Evolutionary conservation across 2,888 invertebrate species (phyloP).

Genomic region (Sepioteuthis lessoniana): DNA sequence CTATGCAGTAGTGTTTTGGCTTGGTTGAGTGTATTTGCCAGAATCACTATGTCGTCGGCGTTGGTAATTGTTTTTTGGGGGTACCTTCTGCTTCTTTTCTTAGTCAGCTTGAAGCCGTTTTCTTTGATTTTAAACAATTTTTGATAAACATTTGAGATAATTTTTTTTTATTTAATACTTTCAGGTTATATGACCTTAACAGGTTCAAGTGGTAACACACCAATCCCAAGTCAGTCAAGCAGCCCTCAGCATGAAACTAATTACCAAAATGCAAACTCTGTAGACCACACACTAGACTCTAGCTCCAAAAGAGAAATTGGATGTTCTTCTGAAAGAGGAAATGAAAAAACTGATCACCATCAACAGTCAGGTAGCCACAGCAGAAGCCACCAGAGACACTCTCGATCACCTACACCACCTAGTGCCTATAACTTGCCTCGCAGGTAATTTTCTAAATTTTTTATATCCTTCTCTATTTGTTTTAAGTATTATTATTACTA

Average conservation of each 20-base stretch:
- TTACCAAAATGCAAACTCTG: neutral
- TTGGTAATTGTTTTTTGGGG: too few relatives aligned
- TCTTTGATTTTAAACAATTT: too few relatives aligned
- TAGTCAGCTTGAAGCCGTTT: too few relatives aligned
- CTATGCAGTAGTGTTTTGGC: too few relatives aligned
- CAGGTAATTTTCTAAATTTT: neutral
- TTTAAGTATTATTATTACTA: too few relatives aligned
- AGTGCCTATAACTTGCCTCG: neutral
- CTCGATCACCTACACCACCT: slow-evolving; percentile 61
- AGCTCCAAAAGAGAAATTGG: neutral
- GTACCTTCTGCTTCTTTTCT: too few relatives aligned
- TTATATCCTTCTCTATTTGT: neutral
- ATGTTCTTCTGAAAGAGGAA: neutral
- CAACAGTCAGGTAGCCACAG: neutral
- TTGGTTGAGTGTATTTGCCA: too few relatives aligned
- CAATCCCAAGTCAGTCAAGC: neutral
- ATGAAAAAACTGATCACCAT: neutral
- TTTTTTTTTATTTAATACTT: neutral
- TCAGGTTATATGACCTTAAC: neutral
- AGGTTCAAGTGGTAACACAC: slow-evolving; percentile 39
- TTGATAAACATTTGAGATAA: neutral
- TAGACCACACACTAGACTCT: neutral
- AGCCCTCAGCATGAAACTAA: neutral
- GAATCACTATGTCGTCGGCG: too few relatives aligned
- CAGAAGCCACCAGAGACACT: neutral